Evolutionary conservation across 2,113 vertebrate species (phyloP).

Genomic region (Charadrius vociferus): DNA sequence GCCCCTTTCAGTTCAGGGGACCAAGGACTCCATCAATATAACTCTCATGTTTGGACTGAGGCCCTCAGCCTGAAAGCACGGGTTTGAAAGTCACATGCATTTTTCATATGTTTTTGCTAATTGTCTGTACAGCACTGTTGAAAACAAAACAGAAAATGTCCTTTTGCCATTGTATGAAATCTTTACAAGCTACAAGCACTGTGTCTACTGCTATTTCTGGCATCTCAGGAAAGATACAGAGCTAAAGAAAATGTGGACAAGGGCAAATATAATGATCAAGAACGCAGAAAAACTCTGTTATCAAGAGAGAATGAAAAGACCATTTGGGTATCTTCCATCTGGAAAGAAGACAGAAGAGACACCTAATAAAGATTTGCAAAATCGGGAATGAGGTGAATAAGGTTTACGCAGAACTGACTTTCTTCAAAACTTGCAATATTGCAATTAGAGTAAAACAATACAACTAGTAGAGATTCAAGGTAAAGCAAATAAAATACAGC

Average conservation of each 20-base stretch:
- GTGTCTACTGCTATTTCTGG: not conserved
- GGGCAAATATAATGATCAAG: not conserved
- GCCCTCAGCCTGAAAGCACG: not conserved
- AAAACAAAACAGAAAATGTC: not conserved
- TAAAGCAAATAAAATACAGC: not conserved
- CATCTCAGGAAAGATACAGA: not conserved
- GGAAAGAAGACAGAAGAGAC: not conserved
- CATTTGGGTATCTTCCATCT: fast-evolving
- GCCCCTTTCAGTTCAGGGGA: not conserved
- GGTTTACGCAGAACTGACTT: not conserved
- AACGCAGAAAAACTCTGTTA: not conserved
- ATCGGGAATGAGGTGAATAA: not conserved
- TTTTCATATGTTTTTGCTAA: not conserved
- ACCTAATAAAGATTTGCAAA: not conserved
- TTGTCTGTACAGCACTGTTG: not conserved
- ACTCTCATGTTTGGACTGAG: not conserved
- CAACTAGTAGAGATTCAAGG: not conserved
- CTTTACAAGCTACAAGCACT: not conserved
- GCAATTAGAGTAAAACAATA: not conserved
- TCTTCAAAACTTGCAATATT: not conserved
- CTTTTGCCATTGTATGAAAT: not conserved
- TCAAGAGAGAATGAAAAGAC: not conserved
- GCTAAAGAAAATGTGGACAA: not conserved
- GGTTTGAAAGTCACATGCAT: not conserved
- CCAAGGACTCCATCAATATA: not conserved